Base-by-base conservation (phyloP, 2,113 vertebrate species). In the Solea senegalensis region DNA sequence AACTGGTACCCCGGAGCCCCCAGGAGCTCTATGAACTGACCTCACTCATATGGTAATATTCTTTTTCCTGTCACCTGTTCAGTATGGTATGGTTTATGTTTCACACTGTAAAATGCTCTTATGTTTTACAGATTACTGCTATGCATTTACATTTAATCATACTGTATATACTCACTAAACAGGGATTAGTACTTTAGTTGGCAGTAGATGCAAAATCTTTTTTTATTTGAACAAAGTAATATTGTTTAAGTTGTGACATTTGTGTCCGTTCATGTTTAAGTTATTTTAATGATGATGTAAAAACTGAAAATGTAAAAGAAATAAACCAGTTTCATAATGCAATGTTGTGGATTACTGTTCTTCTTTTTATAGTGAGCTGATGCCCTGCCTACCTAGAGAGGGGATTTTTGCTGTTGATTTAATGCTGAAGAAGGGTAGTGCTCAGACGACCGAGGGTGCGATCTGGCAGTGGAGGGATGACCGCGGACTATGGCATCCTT, bases 381-480 rank as follows among this genome's bases (percentile, higher is more conserved):
- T 99, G 97, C 98, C 98, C 67, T 99, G 98, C 88, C 92, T 99
- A 86, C 98, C 98, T 50, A 97, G 97, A 94, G 98, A 99, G 86
- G 97, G 98, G 58, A 99, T 99, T 86, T 99, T 99, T 94, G 96
- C 97, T 44, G 98, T 99, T 73, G 98, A 99, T 88, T 91, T 96
- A 75, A 99, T 99, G 97, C 91, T 99, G 67, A 99, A 99, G 92
- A 99, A 99, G 88, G 98, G 98, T 87, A 99, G 96, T 41, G 94
- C 97, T 0, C 97, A 99, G 92, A 97, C 96, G 69, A 98, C 97
- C 16, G 98, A 99, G 67, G 97, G 96, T 28, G 97, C 97, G 0
- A 96, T 98, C 81, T 99, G 98, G 98, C 97, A 99, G 46, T 99
- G 98, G 97, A 93, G 97, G 67, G 98, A 99, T 83, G 97, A 99